Evolutionary conservation across 2,113 vertebrate species (phyloP), one percentile per base, ranked within the genome.

Genomic region (Kryptolebias marmoratus): DNA sequence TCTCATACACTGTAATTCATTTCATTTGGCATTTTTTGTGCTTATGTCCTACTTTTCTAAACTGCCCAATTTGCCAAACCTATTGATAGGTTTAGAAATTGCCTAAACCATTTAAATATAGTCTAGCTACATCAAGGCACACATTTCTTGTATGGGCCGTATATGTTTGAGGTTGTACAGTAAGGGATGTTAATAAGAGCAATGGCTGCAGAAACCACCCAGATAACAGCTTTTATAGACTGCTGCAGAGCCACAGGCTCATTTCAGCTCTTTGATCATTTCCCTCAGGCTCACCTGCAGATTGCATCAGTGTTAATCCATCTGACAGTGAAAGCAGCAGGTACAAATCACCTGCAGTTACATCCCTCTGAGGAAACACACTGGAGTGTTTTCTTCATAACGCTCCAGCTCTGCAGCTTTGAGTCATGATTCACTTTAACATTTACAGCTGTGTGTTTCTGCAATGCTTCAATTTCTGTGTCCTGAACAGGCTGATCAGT

Each of bases 271-370:
- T 59, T 53, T 79, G 64, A 65, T 81, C 54, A 66, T 73, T 76
- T 76, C 73, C 68, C 76, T 70, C 28, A 12, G 58, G 10, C 68
- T 79, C 48, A 68, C 64, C 65, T 76, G 72, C 53, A 45, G 39
- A n/a, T 53, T 47, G 16, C 75, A 27, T 61, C 68, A 16, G 18
- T 71, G 49, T 77, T 68, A 39, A 80, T n/a, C 63, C 53, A 32
- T 16, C 12, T 18, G 68, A 55, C 36, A 44, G 47, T 1, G 47
- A 62, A 67, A 53, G 28, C 73, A 80, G 74, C 53, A 58, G 58
- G 45, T 74, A 68, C 58, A 82, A 79, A 84, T 84, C 81, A 76
- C 27, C 27, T 67, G 54, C 42, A 8, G 63, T 63, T 53, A 83
- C 7, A 32, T 58, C 48, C 22, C 64, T 63, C 64, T 4, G 7